Percentiles rank a stretch among this genome's conserved stretches.
phyloP scores from a whole-genome alignment of 2,888 invertebrate species.

The Asteroscopus sphinx region DNA sequence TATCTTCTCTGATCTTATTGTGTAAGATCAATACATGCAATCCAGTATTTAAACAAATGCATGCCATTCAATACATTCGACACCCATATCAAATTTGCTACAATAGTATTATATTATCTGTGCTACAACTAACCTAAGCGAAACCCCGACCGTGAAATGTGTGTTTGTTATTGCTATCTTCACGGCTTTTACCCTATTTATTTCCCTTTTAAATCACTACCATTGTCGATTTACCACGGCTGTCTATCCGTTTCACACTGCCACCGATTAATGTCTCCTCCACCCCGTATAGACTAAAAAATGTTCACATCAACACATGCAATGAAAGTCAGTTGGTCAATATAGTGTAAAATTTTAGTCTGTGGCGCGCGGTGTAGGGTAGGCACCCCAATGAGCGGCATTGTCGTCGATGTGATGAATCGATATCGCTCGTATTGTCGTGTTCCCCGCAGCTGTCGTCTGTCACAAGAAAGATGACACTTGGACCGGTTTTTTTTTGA shows the following conservation, averaged over 20 bases:
- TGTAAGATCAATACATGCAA: slow-evolving; percentile 36
- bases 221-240: slow-evolving; percentile 84
- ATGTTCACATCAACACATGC: slow-evolving; percentile 8
- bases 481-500: slow-evolving; percentile 81
- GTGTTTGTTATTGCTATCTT: slow-evolving; percentile 86
- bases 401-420: slow-evolving; percentile 84
- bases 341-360: slow-evolving; percentile 53
- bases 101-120: no score
- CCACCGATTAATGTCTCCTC: slow-evolving; percentile 68
- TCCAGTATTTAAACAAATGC: slow-evolving; percentile 53
- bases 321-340: slow-evolving; percentile 56
- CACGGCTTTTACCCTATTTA: slow-evolving; percentile 86
- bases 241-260: slow-evolving; percentile 77
- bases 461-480: slow-evolving; percentile 86
- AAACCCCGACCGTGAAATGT: slow-evolving; percentile 82
- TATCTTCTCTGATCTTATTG: no score
- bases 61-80: slow-evolving; percentile 60
- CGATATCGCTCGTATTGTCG: slow-evolving; percentile 81
- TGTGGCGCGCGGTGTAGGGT: slow-evolving; percentile 72
- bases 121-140: slow-evolving; percentile 73
- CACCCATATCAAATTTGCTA: slow-evolving; percentile 78
- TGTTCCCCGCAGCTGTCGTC: slow-evolving; percentile 85
- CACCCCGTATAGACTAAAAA: slow-evolving; percentile 64
- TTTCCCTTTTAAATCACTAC: slow-evolving; percentile 85
- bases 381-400: slow-evolving; percentile 76